Percentiles rank a stretch among this genome's conserved stretches.
Conservation (phyloP, 2,797 vertebrate genomes). For the Peromyscus aztecus region DNA sequence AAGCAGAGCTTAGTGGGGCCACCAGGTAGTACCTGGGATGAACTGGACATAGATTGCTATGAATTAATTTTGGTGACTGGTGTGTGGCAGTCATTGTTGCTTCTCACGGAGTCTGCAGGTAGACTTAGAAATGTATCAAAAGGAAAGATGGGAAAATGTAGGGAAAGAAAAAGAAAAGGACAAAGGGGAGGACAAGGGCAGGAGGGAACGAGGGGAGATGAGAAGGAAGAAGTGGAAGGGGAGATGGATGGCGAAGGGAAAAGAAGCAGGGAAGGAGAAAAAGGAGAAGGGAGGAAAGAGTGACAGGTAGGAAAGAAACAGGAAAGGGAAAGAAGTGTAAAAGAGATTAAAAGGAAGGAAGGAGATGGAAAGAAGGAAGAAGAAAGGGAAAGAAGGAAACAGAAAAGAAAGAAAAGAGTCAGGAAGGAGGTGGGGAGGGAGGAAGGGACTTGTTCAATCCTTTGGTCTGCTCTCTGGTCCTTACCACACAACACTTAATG, state of each 20-base stretch:
- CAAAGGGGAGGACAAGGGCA: not conserved
- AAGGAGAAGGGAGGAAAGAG: too few relatives aligned
- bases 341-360: too few relatives aligned
- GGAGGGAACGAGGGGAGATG: not conserved
- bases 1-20: slow-evolving; percentile 92
- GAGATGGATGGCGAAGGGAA: too few relatives aligned
- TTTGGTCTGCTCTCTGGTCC: slow-evolving; percentile 53
- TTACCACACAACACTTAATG: slow-evolving; percentile 22
- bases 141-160: not conserved
- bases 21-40: slow-evolving; percentile 88
- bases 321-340: not conserved
- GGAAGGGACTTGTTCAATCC: too few relatives aligned
- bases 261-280: fast-evolving
- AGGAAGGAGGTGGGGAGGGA: not conserved
- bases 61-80: slow-evolving; percentile 76
- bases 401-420: not conserved
- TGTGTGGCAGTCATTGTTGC: slow-evolving; percentile 44
- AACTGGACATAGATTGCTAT: slow-evolving; percentile 84
- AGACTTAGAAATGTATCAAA: not conserved
- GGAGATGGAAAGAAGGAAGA: not conserved
- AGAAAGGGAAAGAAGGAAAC: too few relatives aligned
- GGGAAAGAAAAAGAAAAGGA: not conserved
- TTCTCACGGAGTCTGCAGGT: slow-evolving; percentile 58
- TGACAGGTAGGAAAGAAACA: not conserved
- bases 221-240: not conserved